Evolutionary conservation across 1,140 invertebrate species (phyloP).

Genomic region (Lepidurus arcticus): DNA sequence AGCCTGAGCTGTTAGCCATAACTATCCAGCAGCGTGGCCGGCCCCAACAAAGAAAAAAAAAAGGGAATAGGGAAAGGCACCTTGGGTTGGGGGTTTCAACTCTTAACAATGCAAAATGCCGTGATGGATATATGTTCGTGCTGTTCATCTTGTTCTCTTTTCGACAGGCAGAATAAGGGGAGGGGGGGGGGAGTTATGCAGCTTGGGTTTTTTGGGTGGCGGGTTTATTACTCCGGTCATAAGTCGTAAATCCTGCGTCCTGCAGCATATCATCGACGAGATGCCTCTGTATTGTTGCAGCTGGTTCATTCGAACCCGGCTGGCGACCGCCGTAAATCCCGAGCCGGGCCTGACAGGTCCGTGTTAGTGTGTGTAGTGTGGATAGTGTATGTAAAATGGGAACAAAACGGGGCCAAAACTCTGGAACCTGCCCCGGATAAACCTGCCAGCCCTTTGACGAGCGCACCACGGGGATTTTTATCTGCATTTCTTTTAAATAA

Average conservation of each 20-base stretch:
- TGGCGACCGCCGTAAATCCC: constrained; percentile 16
- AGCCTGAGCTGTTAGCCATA: too few relatives aligned
- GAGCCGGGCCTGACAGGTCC: not conserved
- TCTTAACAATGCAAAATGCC: not conserved
- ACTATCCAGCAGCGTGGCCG: too few relatives aligned
- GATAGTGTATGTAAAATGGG: too few relatives aligned
- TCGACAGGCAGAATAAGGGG: not conserved
- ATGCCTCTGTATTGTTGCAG: constrained; percentile 17
- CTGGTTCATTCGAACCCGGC: not conserved
- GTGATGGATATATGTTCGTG: not conserved
- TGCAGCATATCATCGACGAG: constrained; percentile 21
- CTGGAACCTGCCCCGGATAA: not conserved
- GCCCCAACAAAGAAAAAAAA: too few relatives aligned
- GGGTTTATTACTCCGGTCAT: constrained; percentile 10
- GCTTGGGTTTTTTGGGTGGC: not conserved
- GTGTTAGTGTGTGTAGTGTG: too few relatives aligned
- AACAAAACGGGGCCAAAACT: too few relatives aligned
- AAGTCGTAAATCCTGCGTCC: constrained; percentile 12
- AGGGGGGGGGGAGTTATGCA: not conserved
- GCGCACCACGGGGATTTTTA: constrained; percentile 14
- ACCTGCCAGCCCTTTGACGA: not conserved
- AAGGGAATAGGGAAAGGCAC: too few relatives aligned
- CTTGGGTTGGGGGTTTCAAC: too few relatives aligned
- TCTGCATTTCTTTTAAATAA: not conserved
- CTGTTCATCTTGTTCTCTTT: not conserved